Conservation (phyloP, 2,113 vertebrate genomes). For the Acinonyx jubatus region DNA sequence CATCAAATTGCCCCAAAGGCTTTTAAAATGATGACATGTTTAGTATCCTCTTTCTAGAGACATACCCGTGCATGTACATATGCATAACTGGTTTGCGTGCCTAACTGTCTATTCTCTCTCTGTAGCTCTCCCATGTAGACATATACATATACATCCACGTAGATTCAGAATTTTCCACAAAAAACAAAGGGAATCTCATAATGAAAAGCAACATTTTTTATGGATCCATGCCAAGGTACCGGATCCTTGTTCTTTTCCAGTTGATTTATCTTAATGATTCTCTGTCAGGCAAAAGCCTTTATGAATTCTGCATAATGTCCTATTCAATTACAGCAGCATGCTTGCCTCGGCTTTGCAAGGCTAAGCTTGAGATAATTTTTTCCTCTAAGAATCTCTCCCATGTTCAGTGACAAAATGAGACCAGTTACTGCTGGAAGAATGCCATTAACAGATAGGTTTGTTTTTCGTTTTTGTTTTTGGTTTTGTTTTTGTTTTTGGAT, state of each 20-base stretch:
- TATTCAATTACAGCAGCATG: neutral
- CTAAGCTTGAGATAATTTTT: neutral
- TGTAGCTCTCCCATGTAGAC: neutral
- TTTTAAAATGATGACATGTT: constrained; percentile 25
- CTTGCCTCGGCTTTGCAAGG: neutral
- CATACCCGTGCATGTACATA: fast-evolving
- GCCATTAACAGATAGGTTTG: neutral
- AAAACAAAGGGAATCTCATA: constrained; percentile 68
- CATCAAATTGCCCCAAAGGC: neutral
- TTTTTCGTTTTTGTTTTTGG: constrained; percentile 47
- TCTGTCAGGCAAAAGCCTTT: constrained; percentile 63
- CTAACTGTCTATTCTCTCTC: neutral
- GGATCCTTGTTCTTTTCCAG: constrained; percentile 60
- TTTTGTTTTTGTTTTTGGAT: constrained; percentile 34
- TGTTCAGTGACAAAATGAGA: constrained; percentile 15
- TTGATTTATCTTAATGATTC: constrained; percentile 74
- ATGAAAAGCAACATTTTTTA: constrained; percentile 71
- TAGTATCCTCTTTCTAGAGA: neutral
- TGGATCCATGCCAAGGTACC: constrained; percentile 58
- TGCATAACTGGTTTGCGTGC: neutral
- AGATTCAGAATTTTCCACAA: constrained; percentile 57
- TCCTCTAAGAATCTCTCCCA: neutral
- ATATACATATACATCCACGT: neutral
- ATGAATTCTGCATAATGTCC: constrained; percentile 31
- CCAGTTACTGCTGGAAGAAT: neutral